phyloP scores from a whole-genome alignment of 2,797 vertebrate genomes.

The Pantherophis alleghaniensis region DNA sequence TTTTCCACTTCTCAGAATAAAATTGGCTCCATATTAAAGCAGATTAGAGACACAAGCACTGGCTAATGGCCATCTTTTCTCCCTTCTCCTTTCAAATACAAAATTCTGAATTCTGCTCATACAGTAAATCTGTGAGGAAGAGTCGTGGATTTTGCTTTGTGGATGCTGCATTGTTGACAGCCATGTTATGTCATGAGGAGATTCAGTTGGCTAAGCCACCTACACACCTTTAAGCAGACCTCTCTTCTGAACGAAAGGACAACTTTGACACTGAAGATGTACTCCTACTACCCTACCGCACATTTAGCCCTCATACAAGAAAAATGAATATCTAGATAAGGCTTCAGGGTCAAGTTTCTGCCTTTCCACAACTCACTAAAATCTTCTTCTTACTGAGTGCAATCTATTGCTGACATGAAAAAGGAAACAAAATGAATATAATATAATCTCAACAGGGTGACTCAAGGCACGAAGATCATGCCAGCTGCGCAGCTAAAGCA shows the following conservation, averaged over 20 bases:
- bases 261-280: neutral
- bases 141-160: neutral
- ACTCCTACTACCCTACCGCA: neutral
- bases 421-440: neutral
- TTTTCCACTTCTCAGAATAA: neutral
- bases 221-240: neutral
- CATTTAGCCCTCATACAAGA: neutral
- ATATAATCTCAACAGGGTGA: neutral
- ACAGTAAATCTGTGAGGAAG: neutral
- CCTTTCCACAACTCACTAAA: neutral
- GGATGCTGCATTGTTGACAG: neutral
- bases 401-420: neutral
- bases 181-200: neutral
- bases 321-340: neutral
- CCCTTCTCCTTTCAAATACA: neutral
- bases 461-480: neutral
- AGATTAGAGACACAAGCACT: neutral
- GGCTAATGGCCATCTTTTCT: neutral
- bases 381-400: neutral
- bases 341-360: neutral
- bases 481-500: neutral
- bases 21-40: neutral
- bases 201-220: neutral
- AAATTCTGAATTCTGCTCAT: neutral
- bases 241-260: neutral